Base-by-base conservation (phyloP, 2,113 vertebrate genomes). In the Chiloscyllium plagiosum region DNA sequence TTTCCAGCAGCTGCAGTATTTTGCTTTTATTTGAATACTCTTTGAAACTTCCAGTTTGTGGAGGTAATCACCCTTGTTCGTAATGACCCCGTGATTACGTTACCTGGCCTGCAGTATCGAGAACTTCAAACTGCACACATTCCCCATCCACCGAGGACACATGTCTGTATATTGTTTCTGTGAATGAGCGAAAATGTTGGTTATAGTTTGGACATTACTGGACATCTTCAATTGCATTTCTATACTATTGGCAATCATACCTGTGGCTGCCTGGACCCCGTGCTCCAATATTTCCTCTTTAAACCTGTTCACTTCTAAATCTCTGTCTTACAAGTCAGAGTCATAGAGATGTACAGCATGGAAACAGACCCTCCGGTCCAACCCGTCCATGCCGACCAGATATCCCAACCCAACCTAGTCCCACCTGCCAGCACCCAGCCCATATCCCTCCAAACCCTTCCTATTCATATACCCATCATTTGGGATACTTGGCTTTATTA, bases 121-220 rank as follows among this genome's bases (percentile, higher is more conserved):
- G 97, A 96, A 98, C 97, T 97, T 98, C 98, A 0, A 98, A 98
- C 96, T 98, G 97, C 76, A 98, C 98, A 96, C 97, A 96, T 85
- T 98, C 98, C 85, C 98, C 98, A 0, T 97, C 97, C 0, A 98
- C 97, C 22, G 97, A 94, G 0, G 97, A 96, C 96, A 97, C 80
- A 69, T 98, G 98, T 50, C 98, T 98, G 97, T 98, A 98, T 94
- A 98, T 98, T 96, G 98, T 98, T 96, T 98, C 98, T 98, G 97
- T 92, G 65, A 95, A 72, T 42, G 5, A 86, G 92, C 4, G 13
- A 65, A 66, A 93, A 93, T 19, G 66, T 8, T 66, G 0, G 65
- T 68, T 93, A 24, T 17, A 42, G 26, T 29, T 65, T n/a, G 42
- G 37, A 42, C 17, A 83, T 19, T 83, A 3, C 78, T 37, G n/a